Evolutionary conservation across 2,888 invertebrate genomes (phyloP), one percentile per base, ranked within the genome.

Genomic region (Trachelus iudaicus): DNA sequence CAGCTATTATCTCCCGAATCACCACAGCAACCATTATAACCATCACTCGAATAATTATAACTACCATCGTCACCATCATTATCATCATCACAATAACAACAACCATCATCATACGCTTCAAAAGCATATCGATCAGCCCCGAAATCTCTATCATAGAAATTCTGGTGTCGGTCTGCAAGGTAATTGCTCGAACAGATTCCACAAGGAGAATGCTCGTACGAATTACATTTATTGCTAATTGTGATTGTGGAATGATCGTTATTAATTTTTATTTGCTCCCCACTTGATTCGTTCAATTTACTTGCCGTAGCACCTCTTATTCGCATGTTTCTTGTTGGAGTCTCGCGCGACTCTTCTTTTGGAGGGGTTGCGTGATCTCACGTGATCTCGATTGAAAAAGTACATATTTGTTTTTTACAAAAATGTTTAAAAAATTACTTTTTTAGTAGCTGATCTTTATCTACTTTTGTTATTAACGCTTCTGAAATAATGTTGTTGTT

Each of bases 11-110:
- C 92, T 92, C 87, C 93, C 93, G 89, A 93, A 93, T 87, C 92
- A 93, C 88, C 92, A 92, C 87, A 92, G 92, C 89, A 92, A 92
- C 88, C 90, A 91, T 91, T 89, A 93, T 91, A 93, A 93, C 87
- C 92, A 93, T 89, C 92, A 92, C 87, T 92, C 92, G 87, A 92
- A 92, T 88, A 93, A 93, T 92, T 93, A 93, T 93, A 94, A 94
- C 90, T 94, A 93, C 92, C 93, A 92, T 89, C 93, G 93, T 88
- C 93, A 93, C 89, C 93, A 93, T 89, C 93, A 93, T 90, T 94
- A 94, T 92, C 93, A 93, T 88, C 92, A 93, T 89, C 92, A 93
- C 90, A 93, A 93, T 92, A 93, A 93, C 92, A 92, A 91, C 89
- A 89, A 91, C 87, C 92, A 92, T 86, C 91, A 91, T 87, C 91